phyloP scores from a whole-genome alignment of 2,797 vertebrate species.

The Intellagama lesueurii region DNA sequence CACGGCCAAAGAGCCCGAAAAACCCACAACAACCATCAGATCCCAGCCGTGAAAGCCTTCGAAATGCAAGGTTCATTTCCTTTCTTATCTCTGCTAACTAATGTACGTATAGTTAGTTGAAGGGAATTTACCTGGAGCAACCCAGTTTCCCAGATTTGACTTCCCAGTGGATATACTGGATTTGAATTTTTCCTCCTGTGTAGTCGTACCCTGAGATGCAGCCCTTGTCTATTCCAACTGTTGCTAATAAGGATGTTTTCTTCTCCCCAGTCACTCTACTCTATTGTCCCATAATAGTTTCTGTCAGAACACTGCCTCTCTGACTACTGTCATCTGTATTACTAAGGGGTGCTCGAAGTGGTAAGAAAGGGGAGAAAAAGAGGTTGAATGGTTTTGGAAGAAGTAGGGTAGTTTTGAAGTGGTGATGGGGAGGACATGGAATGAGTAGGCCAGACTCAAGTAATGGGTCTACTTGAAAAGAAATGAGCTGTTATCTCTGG shows the following conservation, averaged over 20 bases:
- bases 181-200: too few species aligned
- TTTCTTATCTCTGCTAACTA: too few species aligned
- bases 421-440: too few species aligned
- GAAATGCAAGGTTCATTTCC: too few species aligned
- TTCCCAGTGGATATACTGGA: too few species aligned
- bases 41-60: too few species aligned
- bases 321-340: not conserved
- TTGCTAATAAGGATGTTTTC: not conserved
- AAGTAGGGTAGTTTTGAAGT: not conserved
- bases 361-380: not conserved
- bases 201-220: not conserved
- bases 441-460: not conserved
- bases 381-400: not conserved
- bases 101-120: too few species aligned
- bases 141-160: too few species aligned
- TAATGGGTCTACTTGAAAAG: not conserved
- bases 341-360: not conserved
- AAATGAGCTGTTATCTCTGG: not conserved
- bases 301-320: not conserved
- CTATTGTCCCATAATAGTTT: not conserved
- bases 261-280: not conserved
- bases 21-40: too few species aligned
- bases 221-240: not conserved
- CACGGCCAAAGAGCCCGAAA: too few species aligned
- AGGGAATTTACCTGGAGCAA: too few species aligned